A percentile compares a stretch with the other conserved stretches of the same genome.
Evolutionary conservation across 1,140 invertebrate genomes (phyloP).

Genomic region (Eubasilissa regina): DNA sequence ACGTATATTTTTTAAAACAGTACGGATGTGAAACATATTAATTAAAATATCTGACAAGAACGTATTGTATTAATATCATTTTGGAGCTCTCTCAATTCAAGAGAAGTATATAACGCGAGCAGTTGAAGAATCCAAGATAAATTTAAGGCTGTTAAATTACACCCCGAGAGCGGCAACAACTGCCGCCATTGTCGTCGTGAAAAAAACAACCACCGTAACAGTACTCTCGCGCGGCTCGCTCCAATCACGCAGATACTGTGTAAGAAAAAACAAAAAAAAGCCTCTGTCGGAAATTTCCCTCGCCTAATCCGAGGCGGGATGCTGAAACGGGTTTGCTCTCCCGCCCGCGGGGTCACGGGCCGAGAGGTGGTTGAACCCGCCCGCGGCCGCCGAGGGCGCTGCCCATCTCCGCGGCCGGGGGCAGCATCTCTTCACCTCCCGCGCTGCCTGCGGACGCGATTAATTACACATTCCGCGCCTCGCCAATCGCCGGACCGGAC

Average conservation of each 20-base stretch:
- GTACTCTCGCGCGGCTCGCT: neutral
- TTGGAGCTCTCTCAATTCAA: too few relatives aligned
- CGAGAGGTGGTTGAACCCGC: slow-evolving; percentile 51
- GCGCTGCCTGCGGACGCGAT: neutral
- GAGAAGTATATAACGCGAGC: too few relatives aligned
- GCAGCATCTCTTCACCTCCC: neutral
- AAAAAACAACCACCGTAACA: slow-evolving; percentile 9
- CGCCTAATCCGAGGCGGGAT: slow-evolving; percentile 25
- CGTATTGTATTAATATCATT: too few relatives aligned
- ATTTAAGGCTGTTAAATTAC: too few relatives aligned
- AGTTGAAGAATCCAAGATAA: too few relatives aligned
- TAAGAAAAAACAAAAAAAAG: neutral
- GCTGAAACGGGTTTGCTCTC: slow-evolving; percentile 48
- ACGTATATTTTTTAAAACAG: too few relatives aligned
- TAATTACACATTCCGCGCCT: neutral
- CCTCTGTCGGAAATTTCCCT: slow-evolving; percentile 2
- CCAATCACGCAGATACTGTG: neutral
- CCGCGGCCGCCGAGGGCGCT: neutral
- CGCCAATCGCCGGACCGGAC: neutral
- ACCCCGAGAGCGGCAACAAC: neutral
- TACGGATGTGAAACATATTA: too few relatives aligned
- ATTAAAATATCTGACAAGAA: too few relatives aligned
- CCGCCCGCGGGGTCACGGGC: slow-evolving; percentile 18
- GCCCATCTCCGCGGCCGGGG: neutral
- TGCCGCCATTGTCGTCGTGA: neutral